phyloP scores from a whole-genome alignment of 2,888 invertebrate genomes.

The Camponotus fellah region DNA sequence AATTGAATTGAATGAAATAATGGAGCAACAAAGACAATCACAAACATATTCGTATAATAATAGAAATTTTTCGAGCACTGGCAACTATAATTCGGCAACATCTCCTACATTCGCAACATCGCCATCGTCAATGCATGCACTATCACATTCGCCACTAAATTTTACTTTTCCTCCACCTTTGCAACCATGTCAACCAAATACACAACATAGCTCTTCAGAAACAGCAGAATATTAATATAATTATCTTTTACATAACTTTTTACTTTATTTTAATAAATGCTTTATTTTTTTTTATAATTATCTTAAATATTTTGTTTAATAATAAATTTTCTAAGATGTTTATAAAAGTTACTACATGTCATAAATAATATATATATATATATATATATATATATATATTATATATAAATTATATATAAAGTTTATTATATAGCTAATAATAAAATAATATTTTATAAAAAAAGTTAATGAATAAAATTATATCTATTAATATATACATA shows the following conservation, averaged over 20 bases:
- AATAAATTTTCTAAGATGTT: background rate
- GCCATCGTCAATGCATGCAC: background rate
- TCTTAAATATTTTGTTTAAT: background rate
- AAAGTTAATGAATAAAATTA: slow-evolving; percentile 8
- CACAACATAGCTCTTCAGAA: background rate
- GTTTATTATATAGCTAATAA: too few species aligned
- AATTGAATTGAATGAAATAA: slow-evolving; percentile 25
- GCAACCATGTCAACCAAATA: background rate
- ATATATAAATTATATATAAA: too few species aligned
- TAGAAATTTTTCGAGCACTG: background rate
- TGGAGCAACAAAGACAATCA: slow-evolving; percentile 4
- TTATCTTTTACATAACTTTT: background rate
- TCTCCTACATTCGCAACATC: background rate
- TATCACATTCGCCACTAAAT: background rate
- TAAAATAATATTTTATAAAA: background rate
- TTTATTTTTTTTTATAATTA: background rate
- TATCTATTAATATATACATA: background rate
- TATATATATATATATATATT: too few species aligned
- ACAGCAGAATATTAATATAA: background rate
- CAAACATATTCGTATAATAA: background rate
- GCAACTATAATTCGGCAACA: background rate
- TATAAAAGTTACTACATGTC: background rate
- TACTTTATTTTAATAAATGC: background rate
- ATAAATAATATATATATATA: background rate
- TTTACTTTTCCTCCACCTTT: background rate